Evolutionary conservation across 2,113 vertebrate species (phyloP), one percentile per base, ranked within the genome.

Genomic region (Planiliza haematocheilus): DNA sequence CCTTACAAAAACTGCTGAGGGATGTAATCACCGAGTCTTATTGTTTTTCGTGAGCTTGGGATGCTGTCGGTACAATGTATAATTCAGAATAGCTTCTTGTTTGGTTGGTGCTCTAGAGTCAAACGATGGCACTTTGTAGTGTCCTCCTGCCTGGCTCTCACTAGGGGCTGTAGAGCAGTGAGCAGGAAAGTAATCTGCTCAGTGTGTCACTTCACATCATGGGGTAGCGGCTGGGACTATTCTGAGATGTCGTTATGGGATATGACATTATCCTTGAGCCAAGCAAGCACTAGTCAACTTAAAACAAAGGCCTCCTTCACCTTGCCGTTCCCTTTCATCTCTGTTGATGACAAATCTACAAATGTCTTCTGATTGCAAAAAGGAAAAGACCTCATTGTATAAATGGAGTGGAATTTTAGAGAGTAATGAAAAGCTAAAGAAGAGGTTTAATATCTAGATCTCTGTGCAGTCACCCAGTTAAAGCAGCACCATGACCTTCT

Each of bases 151-250:
- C 62, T 46, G 57, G 46, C 71, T 72, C 69, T 86, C 86, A 86
- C 81, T 79, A 79, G 75, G 63, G 76, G 75, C 63, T 17, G 46
- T 57, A 76, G 51, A 77, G 83, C 84, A 79, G 43, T 48, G 82
- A 85, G 81, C 80, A 85, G 74, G 68, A 86, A 77, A 75, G 49
- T 48, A 87, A 68, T 78, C 75, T 82, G 42, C 74, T 72, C 52
- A 76, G 59, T 61, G 50, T 90, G 86, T 93, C 90, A 84, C 83
- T 89, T 89, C 80, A 64, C 76, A 89, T 91, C 79, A 83, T 34
- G 70, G 84, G 86, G 82, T 69, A 83, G 69, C 14, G 21, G 51
- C 70, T 64, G 64, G 55, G 62, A 70, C 79, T 83, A 76, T 85
- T 83, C 74, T 46, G 58, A 88, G 83, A 88, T 50, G 86, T 68